Percentiles rank a stretch among this genome's conserved stretches.
These are phyloP conservation scores for Argyresthia albistria DNA, from an alignment of 2,888 invertebrate genomes.

Conservation along the genomic window DNA sequence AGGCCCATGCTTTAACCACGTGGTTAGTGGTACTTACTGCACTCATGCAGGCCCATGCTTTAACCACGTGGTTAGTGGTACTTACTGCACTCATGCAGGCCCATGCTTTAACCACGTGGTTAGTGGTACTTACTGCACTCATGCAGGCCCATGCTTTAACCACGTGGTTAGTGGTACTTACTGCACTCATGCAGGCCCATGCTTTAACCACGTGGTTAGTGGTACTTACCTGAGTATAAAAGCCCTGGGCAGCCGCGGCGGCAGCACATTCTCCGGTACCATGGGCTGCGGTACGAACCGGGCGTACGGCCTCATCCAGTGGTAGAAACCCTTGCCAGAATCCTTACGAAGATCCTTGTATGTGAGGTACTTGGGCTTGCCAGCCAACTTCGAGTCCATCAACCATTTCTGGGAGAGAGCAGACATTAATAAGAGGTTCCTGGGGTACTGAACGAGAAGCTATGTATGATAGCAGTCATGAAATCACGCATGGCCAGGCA, in stretches of 20 bases:
- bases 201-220: too few relatives aligned
- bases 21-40: too few relatives aligned
- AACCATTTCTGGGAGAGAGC: slow-evolving; percentile 47
- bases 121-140: too few relatives aligned
- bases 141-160: too few relatives aligned
- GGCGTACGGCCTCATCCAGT: slow-evolving; percentile 61
- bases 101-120: too few relatives aligned
- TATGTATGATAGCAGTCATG: not conserved
- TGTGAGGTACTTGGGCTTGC: slow-evolving; percentile 39
- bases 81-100: too few relatives aligned
- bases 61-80: too few relatives aligned
- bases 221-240: slow-evolving; percentile 39
- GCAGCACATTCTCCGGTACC: slow-evolving; percentile 34
- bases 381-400: slow-evolving; percentile 45
- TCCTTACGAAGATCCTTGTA: slow-evolving; percentile 48
- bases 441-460: not conserved
- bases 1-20: too few relatives aligned
- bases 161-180: too few relatives aligned
- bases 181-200: too few relatives aligned
- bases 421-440: not conserved
- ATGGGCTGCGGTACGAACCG: slow-evolving; percentile 35
- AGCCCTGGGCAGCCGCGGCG: slow-evolving; percentile 43
- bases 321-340: slow-evolving; percentile 52
- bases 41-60: too few relatives aligned
- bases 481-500: too few relatives aligned